Conservation (phyloP, 2,797 vertebrate genomes). For the Falco naumanni region DNA sequence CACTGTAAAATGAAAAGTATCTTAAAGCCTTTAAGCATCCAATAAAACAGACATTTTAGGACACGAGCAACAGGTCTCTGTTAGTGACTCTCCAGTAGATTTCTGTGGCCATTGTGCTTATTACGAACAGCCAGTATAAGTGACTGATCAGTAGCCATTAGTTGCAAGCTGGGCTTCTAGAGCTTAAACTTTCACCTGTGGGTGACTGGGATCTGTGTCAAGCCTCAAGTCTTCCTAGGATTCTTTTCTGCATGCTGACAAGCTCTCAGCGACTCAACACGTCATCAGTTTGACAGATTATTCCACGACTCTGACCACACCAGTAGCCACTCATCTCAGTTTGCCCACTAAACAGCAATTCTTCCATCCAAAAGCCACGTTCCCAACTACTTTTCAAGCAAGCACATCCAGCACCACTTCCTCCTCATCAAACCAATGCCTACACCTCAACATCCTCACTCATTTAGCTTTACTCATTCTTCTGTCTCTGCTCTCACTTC, state of each 20-base stretch:
- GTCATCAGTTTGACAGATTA: slow-evolving; percentile 42
- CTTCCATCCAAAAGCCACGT: neutral
- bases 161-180: neutral
- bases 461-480: neutral
- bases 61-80: neutral
- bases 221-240: slow-evolving; percentile 37
- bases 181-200: neutral
- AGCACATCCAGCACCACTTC: neutral
- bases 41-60: neutral
- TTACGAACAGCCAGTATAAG: neutral
- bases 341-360: neutral
- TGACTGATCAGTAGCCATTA: neutral
- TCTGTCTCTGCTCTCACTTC: neutral
- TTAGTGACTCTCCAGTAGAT: neutral
- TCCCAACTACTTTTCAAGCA: neutral
- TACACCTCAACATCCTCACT: neutral
- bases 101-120: neutral
- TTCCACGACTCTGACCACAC: neutral
- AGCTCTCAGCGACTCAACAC: slow-evolving; percentile 45
- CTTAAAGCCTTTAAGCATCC: neutral
- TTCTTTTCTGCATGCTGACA: neutral
- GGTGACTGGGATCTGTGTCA: neutral
- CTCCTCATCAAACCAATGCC: neutral
- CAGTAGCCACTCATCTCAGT: neutral
- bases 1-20: neutral